Conservation (phyloP, 2,797 vertebrate species). For the Sebastes hubbsi region DNA sequence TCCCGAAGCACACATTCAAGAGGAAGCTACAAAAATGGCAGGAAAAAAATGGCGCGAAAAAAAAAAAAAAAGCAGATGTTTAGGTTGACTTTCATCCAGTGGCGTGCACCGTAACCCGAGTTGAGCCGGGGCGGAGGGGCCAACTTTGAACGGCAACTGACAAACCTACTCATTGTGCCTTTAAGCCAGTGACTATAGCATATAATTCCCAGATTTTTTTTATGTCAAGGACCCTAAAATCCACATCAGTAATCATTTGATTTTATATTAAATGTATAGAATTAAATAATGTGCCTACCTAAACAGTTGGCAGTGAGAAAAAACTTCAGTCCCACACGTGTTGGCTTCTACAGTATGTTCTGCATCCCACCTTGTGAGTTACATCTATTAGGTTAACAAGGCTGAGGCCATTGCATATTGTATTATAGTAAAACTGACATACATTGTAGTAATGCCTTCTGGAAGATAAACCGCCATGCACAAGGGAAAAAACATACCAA, state of each 20-base stretch:
- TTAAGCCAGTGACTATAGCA: conserved; percentile 11
- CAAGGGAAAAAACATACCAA: background rate
- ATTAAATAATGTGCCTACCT: background rate
- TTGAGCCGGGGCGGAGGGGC: background rate
- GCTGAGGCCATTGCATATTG: background rate
- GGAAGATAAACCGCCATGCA: background rate
- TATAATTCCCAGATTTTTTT: background rate
- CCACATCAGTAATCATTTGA: background rate
- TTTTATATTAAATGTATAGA: background rate
- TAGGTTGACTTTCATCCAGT: background rate
- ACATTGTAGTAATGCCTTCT: background rate
- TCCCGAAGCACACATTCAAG: background rate
- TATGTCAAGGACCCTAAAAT: background rate
- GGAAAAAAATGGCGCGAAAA: background rate
- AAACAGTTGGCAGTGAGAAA: background rate
- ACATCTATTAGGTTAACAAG: background rate
- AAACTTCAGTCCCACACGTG: background rate
- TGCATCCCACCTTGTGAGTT: background rate
- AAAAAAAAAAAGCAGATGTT: background rate
- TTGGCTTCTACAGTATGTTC: background rate
- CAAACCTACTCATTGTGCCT: background rate
- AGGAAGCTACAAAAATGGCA: background rate
- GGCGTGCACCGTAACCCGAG: background rate
- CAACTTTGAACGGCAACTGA: background rate
- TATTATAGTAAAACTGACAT: background rate